Evolutionary conservation across 1,140 invertebrate species (phyloP).

Genomic region (Leptinotarsa defecta): DNA sequence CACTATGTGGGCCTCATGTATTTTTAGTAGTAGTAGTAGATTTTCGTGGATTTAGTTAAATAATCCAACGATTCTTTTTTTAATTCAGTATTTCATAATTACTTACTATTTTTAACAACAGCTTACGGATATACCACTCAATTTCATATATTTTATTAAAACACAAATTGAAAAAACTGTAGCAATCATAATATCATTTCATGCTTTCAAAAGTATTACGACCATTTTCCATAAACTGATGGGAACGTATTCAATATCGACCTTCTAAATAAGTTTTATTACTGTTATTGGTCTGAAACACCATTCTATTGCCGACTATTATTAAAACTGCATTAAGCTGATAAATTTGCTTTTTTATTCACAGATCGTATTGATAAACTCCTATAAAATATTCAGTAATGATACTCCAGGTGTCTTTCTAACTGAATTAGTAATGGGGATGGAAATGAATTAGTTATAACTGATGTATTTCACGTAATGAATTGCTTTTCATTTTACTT

Average conservation of each 20-base stretch:
- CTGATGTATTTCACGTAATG: background rate
- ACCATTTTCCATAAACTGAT: background rate
- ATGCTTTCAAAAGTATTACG: too few relatives aligned
- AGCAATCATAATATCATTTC: too few relatives aligned
- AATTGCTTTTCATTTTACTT: background rate
- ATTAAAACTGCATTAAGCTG: conserved; percentile 19
- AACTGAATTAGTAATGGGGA: conserved; percentile 21
- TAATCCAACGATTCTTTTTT: too few relatives aligned
- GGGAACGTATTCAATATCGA: background rate
- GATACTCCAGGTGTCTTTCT: conserved; percentile 24
- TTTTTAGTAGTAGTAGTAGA: too few relatives aligned
- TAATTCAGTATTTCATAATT: too few relatives aligned
- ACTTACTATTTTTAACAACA: too few relatives aligned
- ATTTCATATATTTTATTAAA: too few relatives aligned
- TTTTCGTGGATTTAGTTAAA: too few relatives aligned
- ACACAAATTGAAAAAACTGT: too few relatives aligned
- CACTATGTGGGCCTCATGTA: too few relatives aligned
- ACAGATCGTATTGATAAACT: conserved; percentile 17
- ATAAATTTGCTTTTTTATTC: conserved; percentile 22
- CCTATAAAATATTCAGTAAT: conserved; percentile 26
- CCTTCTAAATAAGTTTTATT: conserved; percentile 1
- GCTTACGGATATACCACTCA: too few relatives aligned
- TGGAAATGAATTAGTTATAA: conserved; percentile 1
- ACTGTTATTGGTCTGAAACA: background rate
- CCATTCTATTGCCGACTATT: conserved; percentile 1